Evolutionary conservation across 2,113 vertebrate species (phyloP), one percentile per base, ranked within the genome.

Genomic region (Chaenogobius annularis): DNA sequence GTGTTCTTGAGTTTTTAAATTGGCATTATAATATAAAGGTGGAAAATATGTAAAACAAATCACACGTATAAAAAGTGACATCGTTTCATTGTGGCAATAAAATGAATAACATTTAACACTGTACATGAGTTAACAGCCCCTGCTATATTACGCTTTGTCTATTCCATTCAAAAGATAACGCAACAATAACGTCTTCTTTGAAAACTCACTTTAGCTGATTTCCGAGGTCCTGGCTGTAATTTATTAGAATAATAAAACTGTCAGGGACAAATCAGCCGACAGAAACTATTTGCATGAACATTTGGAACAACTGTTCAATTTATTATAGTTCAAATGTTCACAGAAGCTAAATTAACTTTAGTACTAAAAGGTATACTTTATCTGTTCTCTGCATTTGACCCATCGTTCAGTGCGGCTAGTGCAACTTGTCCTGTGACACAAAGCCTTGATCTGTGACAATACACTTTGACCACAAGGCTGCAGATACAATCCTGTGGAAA

Each of bases 161-260:
- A 31, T 31, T 47, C 12, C 14, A 74, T 67, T 67, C 44, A 23
- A 59, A 14, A 37, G 26, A 31, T n/a, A n/a, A 31, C 2, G 26
- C 26, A 31, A 31, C 4, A 4, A 31, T 1, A 31, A 31, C 1
- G 37, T 40, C 37, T 40, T 9, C 37, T 40, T 40, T 52, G n/a
- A 71, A 69, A 79, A 79, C 15, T 70, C 14, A 68, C 62, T 80
- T 77, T 37, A 55, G 68, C 3, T 1, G 64, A 67, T 75, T 63
- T 76, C 72, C 26, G 70, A 46, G 78, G 74, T 31, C 68, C 64
- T 13, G 35, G 65, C 61, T 55, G 43, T 31, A 31, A 31, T 31
- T 31, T 31, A 31, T 31, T 31, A 31, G 2, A 31, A 31, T 31
- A 31, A 31, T 71, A 76, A 59, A 78, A 31, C 61, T 15, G 31